Evolutionary conservation across 2,888 invertebrate genomes (phyloP), one percentile per base, ranked within the genome.

Genomic region (Leucoma salicis): DNA sequence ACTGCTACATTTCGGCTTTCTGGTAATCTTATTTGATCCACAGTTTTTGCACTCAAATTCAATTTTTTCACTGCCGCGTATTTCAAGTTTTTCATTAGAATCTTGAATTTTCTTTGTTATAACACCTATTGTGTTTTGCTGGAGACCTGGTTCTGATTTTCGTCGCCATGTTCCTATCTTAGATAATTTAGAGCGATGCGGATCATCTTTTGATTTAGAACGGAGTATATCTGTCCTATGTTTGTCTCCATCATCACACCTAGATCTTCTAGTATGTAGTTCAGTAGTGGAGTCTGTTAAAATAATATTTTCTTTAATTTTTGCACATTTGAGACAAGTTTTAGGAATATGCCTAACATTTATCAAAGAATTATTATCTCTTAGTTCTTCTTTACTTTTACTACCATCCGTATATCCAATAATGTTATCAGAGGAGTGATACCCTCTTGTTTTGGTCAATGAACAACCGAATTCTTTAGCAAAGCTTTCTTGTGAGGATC

Each of bases 111-210:
- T 87, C 42, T 83, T 88, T 6, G 67, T 51, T 27, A 82, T 60
- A 6, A 81, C 64, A 24, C 72, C 72, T 25, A 66, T 64, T 37
- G 74, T 68, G 45, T 86, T 87, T 58, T 87, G 88, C 46, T 83
- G 87, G 37, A 92, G 74, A n/a, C 93, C 92, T 1, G 94, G 94
- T 73, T 94, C 94, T 10, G 94, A 94, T 72, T 94, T 94, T 53
- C 94, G 78, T 63, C 94, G 83, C 94, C 94, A 94, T 41, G 91
- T 93, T 6, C 92, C 91, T 59, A 94, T 92, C 75, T 85, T 89
- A 11, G 87, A 84, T 28, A 89, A 55, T 46, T 81, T 89, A 1
- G 82, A 81, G 62, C 90, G 63, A 68, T 91, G 74, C 46, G 90
- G 83, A 75, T 92, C 75, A 67, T 90, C 90, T 66, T 83, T 89